phyloP scores from a whole-genome alignment of 64 coral and sea anemone species.

The Pocillopora verrucosa region DNA sequence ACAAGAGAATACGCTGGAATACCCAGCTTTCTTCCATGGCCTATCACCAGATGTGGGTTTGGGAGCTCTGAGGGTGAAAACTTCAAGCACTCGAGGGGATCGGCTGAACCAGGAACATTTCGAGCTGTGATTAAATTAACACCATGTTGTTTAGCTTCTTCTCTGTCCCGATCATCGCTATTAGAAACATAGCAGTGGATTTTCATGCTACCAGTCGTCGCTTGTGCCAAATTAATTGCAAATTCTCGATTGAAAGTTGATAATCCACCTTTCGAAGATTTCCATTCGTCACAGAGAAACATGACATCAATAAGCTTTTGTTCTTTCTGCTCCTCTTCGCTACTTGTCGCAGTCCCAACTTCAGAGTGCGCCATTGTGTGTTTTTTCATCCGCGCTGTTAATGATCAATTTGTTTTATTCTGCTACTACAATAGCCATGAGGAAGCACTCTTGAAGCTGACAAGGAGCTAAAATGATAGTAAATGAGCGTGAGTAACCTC shows the following conservation, averaged over 20 bases:
- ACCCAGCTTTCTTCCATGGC: slow-evolving; percentile 44
- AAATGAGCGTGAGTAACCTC: too few species aligned
- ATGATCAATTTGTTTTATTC: too few species aligned
- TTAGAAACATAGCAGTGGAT: slow-evolving; percentile 37
- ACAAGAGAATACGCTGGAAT: not conserved
- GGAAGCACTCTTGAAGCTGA: too few species aligned
- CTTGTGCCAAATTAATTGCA: slow-evolving; percentile 6
- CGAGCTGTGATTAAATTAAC: slow-evolving; percentile 11
- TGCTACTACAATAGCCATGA: too few species aligned
- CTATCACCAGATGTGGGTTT: slow-evolving; percentile 15
- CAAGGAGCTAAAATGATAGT: too few species aligned
- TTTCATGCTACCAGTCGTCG: not conserved
- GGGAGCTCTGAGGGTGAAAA: not conserved
- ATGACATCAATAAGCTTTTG: not conserved
- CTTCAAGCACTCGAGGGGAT: not conserved
- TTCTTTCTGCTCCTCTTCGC: too few species aligned
- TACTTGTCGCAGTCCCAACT: too few species aligned
- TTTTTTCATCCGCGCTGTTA: too few species aligned
- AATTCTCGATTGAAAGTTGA: slow-evolving; percentile 28
- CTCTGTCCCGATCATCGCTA: not conserved
- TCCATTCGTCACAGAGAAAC: slow-evolving; percentile 34
- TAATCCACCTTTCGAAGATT: slow-evolving; percentile 18
- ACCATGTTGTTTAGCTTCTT: not conserved
- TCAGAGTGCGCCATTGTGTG: too few species aligned
- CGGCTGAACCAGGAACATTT: not conserved